Evolutionary conservation across 2,113 vertebrate genomes (phyloP), one percentile per base, ranked within the genome.

Genomic region (Pelecanoides urinatrix): DNA sequence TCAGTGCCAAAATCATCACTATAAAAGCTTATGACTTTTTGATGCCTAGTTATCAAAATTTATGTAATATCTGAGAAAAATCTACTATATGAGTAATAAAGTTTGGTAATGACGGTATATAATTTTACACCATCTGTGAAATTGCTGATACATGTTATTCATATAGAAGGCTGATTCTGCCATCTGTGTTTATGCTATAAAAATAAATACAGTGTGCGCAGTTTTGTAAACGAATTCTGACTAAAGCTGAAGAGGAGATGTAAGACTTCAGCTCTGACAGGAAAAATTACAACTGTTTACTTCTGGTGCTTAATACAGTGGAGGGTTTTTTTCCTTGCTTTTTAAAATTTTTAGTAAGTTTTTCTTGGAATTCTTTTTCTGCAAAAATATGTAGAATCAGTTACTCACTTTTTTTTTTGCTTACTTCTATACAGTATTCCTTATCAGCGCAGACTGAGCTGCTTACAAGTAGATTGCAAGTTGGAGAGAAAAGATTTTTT

Each of bases 111-210:
- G 82, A 25, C 19, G 27, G 78, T 63, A 32, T 81, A 80, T 83
- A 92, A 91, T 95, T 91, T 91, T 78, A 86, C 89, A 68, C 95
- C 91, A 92, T 97, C 94, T 96, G 97, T 80, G 79, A 61, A 92
- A 75, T 73, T 90, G 95, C 96, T 94, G 88, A 87, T 88, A 77
- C 89, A 58, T 70, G 74, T 87, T 96, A 68, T 93, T 94, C 94
- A 74, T 96, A 92, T 96, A 87, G 94, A 76, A 86, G 79, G 86
- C 62, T 82, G 78, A 68, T 90, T 95, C 88, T 95, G 81, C 96
- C 96, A 96, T 95, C 96, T 97, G 93, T 96, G 74, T 96, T 96
- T 97, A 89, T 92, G 82, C 93, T 91, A 40, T 81, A 93, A 97
- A 96, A 96, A 89, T 70, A 96, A 96, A 92, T 88, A 93, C 26